Evolutionary conservation across 1,140 invertebrate species (phyloP).

Genomic region (Papilio glaucus): DNA sequence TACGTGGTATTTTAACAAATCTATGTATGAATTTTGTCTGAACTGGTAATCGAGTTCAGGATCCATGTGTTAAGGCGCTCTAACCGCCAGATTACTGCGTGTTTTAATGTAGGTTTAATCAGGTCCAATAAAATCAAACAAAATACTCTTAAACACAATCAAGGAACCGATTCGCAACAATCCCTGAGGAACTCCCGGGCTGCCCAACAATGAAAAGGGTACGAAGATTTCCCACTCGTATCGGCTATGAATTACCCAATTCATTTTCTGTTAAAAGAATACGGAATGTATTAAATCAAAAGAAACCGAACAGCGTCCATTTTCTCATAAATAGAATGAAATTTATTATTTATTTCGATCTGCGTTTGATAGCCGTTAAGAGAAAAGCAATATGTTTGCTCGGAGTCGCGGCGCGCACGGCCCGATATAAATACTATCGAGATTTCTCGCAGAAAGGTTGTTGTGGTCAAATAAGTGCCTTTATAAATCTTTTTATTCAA

Average conservation of each 20-base stretch:
- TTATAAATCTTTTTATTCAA: not conserved
- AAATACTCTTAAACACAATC: not conserved
- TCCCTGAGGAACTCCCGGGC: not conserved
- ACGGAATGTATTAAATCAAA: not conserved
- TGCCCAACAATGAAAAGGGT: no score
- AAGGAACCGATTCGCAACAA: not conserved
- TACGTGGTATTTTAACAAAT: no score
- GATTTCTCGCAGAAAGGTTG: not conserved
- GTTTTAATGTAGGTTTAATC: no score
- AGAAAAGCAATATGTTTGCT: not conserved
- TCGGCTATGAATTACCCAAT: not conserved
- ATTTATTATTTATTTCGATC: slow-evolving; percentile 9
- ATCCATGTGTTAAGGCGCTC: not conserved
- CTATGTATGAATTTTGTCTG: no score
- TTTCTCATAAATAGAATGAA: slow-evolving; percentile 1
- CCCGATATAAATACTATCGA: not conserved
- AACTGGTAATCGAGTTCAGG: no score
- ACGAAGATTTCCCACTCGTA: not conserved
- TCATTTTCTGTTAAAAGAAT: slow-evolving; percentile 6
- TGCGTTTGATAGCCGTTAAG: not conserved
- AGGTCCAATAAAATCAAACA: no score
- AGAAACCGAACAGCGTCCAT: not conserved
- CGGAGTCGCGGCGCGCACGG: not conserved
- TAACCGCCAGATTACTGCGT: not conserved
- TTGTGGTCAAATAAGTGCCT: not conserved